Percentiles rank a stretch among this genome's conserved stretches.
phyloP scores from a whole-genome alignment of 2,113 vertebrate species.

The Dendrocopos noguchii region DNA sequence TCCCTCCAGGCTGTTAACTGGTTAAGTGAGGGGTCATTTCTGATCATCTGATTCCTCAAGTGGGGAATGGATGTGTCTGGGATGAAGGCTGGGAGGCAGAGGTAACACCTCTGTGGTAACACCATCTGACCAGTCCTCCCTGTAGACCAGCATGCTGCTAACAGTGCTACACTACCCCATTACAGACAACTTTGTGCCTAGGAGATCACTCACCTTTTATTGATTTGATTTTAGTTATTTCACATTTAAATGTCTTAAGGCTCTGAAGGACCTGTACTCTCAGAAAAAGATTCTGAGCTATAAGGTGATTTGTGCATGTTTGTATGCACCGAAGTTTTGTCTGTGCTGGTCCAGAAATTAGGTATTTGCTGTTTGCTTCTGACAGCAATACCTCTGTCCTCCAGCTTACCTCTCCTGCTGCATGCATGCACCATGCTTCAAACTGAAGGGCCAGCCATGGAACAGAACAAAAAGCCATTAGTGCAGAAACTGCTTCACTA shows the following conservation, averaged over 20 bases:
- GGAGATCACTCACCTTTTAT: neutral
- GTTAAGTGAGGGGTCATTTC: neutral
- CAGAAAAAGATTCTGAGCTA: neutral
- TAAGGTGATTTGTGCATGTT: accelerated
- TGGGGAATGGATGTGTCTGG: neutral
- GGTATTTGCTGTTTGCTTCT: accelerated
- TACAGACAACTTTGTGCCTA: neutral
- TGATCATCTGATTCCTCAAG: neutral
- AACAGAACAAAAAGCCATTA: neutral
- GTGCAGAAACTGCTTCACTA: neutral
- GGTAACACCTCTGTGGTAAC: neutral
- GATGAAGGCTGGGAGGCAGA: neutral
- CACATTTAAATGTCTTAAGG: neutral
- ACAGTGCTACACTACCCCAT: too few relatives aligned
- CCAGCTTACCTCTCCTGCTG: neutral
- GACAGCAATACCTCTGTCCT: neutral
- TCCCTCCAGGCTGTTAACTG: neutral
- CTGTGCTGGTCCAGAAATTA: neutral
- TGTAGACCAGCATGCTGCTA: neutral
- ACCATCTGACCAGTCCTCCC: neutral
- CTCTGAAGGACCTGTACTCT: neutral
- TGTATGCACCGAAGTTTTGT: neutral
- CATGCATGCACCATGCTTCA: neutral
- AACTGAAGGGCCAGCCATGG: neutral
- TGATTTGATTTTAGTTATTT: neutral